Percentiles rank a stretch among this genome's conserved stretches.
Conservation (phyloP, 1,140 invertebrate genomes). For the Zeugodacus cucurbitae region DNA sequence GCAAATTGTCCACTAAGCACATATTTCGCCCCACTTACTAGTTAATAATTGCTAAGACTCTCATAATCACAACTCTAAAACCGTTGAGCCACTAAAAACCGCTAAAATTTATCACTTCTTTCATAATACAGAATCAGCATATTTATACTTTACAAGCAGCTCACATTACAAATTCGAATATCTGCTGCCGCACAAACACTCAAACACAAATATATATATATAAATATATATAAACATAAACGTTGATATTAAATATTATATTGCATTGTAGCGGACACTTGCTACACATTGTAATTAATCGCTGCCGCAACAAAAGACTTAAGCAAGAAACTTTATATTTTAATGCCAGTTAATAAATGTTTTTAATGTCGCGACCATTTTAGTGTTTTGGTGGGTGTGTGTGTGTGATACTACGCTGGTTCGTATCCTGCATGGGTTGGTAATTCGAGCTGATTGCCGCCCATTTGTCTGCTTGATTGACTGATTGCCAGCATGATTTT, state of each 20-base stretch:
- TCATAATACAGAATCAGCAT: background rate
- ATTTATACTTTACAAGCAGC: background rate
- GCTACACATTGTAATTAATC: constrained; percentile 15
- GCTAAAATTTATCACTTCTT: background rate
- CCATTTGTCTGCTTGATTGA: constrained; percentile 6
- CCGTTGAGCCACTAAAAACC: background rate
- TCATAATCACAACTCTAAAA: background rate
- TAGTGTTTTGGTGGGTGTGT: background rate
- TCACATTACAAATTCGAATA: background rate
- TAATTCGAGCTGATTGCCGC: constrained; percentile 25
- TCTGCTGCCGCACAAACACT: background rate
- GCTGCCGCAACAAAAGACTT: constrained; percentile 6
- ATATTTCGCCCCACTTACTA: too few relatives aligned
- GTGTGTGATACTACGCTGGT: background rate
- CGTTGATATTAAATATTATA: background rate
- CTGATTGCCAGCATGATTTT: background rate
- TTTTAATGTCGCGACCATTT: background rate
- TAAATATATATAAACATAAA: background rate
- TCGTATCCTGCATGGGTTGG: background rate
- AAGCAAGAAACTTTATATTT: background rate
- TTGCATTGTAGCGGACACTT: background rate
- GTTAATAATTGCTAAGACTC: too few relatives aligned
- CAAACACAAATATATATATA: background rate
- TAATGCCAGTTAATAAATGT: background rate
- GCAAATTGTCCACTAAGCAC: too few relatives aligned